Conservation (phyloP, 2,797 vertebrate species). For the Halcyon leucocephala region DNA sequence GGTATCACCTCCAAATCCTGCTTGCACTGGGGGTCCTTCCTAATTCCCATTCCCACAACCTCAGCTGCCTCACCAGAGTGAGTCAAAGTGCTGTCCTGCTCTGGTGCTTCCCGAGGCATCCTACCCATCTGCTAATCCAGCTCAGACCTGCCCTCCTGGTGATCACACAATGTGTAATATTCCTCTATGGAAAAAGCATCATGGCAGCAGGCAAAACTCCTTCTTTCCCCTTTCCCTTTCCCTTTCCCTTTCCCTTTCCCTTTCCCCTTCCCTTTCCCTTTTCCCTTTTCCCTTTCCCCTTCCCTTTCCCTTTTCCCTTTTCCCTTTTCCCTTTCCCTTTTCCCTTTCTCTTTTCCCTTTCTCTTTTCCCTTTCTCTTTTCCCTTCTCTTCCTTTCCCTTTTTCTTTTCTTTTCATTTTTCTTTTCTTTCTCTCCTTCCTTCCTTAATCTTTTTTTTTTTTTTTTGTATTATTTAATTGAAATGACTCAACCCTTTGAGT, state of each 20-base stretch:
- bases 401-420: not conserved
- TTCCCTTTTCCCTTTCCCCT: not conserved
- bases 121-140: not conserved
- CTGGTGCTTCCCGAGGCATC: not conserved
- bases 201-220: not conserved
- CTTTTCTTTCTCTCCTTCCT: not conserved
- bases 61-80: not conserved
- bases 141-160: not conserved
- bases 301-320: not conserved
- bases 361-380: not conserved
- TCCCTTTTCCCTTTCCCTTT: too few relatives aligned
- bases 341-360: too few relatives aligned
- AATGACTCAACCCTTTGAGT: conserved; percentile 61
- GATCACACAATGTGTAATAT: not conserved
- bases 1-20: not conserved
- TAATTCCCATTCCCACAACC: not conserved
- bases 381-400: not conserved
- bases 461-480: conserved; percentile 46
- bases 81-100: not conserved
- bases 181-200: not conserved
- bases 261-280: not conserved
- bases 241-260: not conserved
- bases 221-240: not conserved
- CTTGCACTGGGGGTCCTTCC: not conserved
- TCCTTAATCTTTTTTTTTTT: not conserved